A percentile compares a stretch with the other conserved stretches of the same genome.
Conservation (phyloP, 2,888 invertebrate species). For the Melangyna quadrimaculata region DNA sequence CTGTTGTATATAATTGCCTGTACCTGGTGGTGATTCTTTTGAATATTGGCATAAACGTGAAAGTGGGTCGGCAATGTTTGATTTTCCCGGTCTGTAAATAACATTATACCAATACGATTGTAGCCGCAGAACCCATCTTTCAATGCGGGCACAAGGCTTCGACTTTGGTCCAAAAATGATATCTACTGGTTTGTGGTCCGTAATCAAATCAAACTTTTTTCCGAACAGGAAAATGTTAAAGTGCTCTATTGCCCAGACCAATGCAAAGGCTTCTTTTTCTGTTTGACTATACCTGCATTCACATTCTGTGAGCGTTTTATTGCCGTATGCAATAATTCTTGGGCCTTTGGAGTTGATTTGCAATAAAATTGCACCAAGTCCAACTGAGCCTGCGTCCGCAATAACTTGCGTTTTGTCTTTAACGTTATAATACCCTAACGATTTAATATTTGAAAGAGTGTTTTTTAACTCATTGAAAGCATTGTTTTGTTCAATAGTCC, state of each 20-base stretch:
- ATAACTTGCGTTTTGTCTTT: too few relatives aligned
- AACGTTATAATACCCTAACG: too few relatives aligned
- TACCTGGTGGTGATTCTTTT: background rate
- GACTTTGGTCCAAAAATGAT: constrained; percentile 72
- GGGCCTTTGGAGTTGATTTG: constrained; percentile 72
- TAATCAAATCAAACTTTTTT: constrained; percentile 76
- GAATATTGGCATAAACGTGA: constrained; percentile 61
- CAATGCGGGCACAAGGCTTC: constrained; percentile 73
- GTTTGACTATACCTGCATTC: constrained; percentile 58
- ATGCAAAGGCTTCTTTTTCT: background rate
- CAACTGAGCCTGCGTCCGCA: constrained; percentile 75
- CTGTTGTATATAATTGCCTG: constrained; percentile 14
- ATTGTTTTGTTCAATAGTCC: too few relatives aligned
- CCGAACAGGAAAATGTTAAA: constrained; percentile 78
- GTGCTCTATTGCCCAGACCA: constrained; percentile 73
- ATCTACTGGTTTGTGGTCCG: constrained; percentile 76
- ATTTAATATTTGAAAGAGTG: too few relatives aligned
- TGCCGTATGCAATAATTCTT: constrained; percentile 78
- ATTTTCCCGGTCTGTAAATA: constrained; percentile 70
- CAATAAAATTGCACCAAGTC: constrained; percentile 75
- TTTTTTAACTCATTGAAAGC: too few relatives aligned
- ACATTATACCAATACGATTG: constrained; percentile 72
- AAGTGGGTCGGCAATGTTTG: constrained; percentile 75
- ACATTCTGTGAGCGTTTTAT: constrained; percentile 76
- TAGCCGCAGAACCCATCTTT: constrained; percentile 73